Evolutionary conservation across 2,797 vertebrate genomes (phyloP).

Genomic region (Cottoperca gobio): DNA sequence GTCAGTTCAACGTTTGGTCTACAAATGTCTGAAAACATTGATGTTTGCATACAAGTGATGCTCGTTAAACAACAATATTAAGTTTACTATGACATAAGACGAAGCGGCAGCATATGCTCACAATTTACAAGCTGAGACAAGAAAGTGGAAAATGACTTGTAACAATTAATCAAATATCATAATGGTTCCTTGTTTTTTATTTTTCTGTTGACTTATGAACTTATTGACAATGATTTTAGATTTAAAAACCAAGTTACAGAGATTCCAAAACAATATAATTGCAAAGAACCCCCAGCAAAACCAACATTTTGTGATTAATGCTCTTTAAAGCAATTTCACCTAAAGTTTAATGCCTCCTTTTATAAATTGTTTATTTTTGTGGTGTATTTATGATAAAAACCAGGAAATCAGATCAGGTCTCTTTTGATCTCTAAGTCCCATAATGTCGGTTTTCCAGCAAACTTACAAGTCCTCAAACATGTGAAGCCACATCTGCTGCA

Average conservation of each 20-base stretch:
- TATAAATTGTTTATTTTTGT: neutral
- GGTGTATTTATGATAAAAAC: neutral
- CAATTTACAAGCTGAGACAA: neutral
- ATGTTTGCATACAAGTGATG: neutral
- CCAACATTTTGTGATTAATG: neutral
- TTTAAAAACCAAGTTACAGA: neutral
- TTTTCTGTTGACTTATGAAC: neutral
- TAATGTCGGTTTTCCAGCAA: conserved; percentile 30
- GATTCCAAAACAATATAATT: neutral
- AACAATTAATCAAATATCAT: neutral
- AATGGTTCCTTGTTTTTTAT: neutral
- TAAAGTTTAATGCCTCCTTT: neutral
- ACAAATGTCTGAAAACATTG: neutral
- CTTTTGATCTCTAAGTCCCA: conserved; percentile 5
- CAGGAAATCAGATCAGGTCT: neutral
- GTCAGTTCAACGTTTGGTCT: neutral
- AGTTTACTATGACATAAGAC: neutral
- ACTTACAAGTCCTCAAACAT: conserved; percentile 40
- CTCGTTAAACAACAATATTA: neutral
- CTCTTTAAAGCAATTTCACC: neutral
- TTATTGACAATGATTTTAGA: neutral
- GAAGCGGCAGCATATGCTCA: neutral
- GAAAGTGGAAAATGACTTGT: neutral
- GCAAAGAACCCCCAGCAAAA: neutral
- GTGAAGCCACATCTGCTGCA: conserved; percentile 57